A percentile compares a stretch with the other conserved stretches of the same genome.
Evolutionary conservation across 2,888 invertebrate species (phyloP).

Genomic region (Dioctria linearis): DNA sequence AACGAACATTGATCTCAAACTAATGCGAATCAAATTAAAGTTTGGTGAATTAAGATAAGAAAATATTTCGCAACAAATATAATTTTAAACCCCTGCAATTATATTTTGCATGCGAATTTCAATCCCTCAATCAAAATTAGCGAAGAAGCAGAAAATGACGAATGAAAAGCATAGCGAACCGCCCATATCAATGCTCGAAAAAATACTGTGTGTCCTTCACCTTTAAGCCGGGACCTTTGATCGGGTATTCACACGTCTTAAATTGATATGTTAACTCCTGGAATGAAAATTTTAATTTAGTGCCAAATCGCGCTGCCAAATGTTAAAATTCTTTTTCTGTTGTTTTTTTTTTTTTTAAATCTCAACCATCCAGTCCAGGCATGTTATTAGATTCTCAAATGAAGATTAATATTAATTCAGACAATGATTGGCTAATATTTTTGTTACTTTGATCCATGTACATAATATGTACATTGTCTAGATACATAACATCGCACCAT

Average conservation of each 20-base stretch:
- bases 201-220: neutral
- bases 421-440: neutral
- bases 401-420: neutral
- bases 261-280: neutral
- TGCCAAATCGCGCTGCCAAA: neutral
- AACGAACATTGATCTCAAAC: neutral
- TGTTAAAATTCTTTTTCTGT: no score
- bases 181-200: neutral
- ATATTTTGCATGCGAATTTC: neutral
- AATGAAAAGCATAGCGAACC: neutral
- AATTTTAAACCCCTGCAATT: neutral
- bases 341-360: neutral
- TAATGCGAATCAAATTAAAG: constrained; percentile 10
- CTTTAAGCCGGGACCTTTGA: neutral
- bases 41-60: neutral
- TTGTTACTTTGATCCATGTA: neutral
- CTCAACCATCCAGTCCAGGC: neutral
- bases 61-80: neutral
- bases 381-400: neutral
- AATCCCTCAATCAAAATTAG: neutral
- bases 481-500: no score
- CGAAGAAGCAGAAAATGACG: neutral
- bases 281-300: neutral
- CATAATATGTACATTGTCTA: neutral
- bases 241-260: neutral